Evolutionary conservation across 2,888 invertebrate genomes (phyloP).

Genomic region (Steinernema carpocapsae): DNA sequence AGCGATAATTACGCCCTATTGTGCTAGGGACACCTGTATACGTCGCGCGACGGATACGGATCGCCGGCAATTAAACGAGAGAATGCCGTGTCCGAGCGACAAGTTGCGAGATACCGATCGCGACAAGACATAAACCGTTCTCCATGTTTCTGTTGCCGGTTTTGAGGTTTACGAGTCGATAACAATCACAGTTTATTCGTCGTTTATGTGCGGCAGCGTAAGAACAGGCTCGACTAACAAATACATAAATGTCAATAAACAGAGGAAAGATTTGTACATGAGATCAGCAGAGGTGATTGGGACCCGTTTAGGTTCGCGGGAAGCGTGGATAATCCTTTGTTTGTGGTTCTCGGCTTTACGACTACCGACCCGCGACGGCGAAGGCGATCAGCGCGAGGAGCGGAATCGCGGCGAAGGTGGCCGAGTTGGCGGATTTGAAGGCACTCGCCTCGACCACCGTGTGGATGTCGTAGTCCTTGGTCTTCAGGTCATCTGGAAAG

Average conservation of each 20-base stretch:
- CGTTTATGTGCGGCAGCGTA: too few species aligned
- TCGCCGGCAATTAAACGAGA: conserved; percentile 5
- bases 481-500: conserved; percentile 49
- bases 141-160: conserved; percentile 5
- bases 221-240: background rate
- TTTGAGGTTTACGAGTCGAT: conserved; percentile 31
- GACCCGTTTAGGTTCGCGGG: too few species aligned
- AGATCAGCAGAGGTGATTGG: background rate
- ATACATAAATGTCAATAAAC: conserved; percentile 22
- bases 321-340: conserved; percentile 29
- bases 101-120: conserved; percentile 25
- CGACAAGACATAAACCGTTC: background rate
- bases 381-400: conserved; percentile 34
- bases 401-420: conserved; percentile 33
- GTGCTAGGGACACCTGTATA: background rate
- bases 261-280: conserved; percentile 11
- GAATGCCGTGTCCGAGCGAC: conserved; percentile 14
- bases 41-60: background rate
- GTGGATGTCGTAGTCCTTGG: conserved; percentile 51
- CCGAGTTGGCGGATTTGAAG: conserved; percentile 29
- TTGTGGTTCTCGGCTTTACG: conserved; percentile 1
- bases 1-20: conserved; percentile 9
- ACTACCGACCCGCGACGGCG: conserved; percentile 17
- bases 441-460: conserved; percentile 29
- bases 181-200: conserved; percentile 27